A percentile compares a stretch with the other conserved stretches of the same genome.
Evolutionary conservation across 2,113 vertebrate genomes (phyloP).

Genomic region (Hiodon alosoides): DNA sequence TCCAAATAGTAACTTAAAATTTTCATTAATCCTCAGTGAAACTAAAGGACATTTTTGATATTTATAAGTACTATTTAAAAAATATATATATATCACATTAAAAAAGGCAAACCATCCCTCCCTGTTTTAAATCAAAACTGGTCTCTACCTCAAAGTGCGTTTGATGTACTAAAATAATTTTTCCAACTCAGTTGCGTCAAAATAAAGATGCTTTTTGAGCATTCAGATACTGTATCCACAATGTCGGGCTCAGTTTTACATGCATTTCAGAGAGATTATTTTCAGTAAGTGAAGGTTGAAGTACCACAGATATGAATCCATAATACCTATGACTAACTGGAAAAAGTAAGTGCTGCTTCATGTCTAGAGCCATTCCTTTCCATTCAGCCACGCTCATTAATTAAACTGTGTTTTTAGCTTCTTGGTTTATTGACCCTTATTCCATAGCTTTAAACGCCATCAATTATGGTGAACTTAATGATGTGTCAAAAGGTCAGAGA

Average conservation of each 20-base stretch:
- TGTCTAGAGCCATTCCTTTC: slow-evolving; percentile 12
- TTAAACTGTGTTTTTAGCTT: slow-evolving; percentile 37
- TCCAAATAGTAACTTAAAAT: slow-evolving; percentile 46
- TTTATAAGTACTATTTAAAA: not conserved
- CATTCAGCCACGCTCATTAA: slow-evolving; percentile 31
- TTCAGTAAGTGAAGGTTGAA: not conserved
- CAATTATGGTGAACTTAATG: slow-evolving; percentile 45
- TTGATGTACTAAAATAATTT: not conserved
- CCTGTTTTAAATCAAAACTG: not conserved
- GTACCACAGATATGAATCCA: not conserved
- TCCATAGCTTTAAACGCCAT: slow-evolving; percentile 40
- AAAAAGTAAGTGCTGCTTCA: not conserved
- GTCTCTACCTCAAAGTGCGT: not conserved
- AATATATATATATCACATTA: not conserved
- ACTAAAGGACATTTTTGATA: slow-evolving; percentile 22
- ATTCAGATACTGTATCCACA: not conserved
- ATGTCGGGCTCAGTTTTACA: not conserved
- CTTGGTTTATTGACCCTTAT: slow-evolving; percentile 45
- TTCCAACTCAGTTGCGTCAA: not conserved
- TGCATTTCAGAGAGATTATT: not conserved
- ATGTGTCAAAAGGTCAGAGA: slow-evolving; percentile 52
- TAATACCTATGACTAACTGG: not conserved
- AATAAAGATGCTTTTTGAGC: not conserved
- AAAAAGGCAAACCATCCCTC: not conserved
- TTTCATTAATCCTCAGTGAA: slow-evolving; percentile 50